These are phyloP conservation scores for Cassiopea xamachana DNA, from an alignment of 30 jellyfish, hydroid and myxozoan species.

Conservation along the genomic window DNA sequence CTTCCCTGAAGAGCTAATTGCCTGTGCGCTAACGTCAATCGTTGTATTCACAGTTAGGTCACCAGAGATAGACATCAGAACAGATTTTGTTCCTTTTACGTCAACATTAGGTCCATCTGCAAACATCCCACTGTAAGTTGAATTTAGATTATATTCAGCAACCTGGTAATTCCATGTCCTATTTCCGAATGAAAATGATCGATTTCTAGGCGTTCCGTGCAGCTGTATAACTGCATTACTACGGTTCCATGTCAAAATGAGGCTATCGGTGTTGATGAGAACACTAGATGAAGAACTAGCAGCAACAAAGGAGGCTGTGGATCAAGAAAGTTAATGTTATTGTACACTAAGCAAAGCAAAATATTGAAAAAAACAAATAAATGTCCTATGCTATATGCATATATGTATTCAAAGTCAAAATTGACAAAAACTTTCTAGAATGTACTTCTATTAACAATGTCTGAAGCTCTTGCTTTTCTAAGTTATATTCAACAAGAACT, in stretches of 20 bases:
- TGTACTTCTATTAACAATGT: too few species aligned
- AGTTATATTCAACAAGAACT: too few species aligned
- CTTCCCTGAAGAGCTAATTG: neutral
- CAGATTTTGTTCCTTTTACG: constrained; percentile 34
- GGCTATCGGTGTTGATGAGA: neutral
- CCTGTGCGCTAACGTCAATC: constrained; percentile 24
- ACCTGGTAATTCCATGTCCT: constrained; percentile 19
- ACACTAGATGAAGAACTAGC: neutral
- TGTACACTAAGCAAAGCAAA: neutral
- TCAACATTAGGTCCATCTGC: neutral
- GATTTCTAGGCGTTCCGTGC: neutral
- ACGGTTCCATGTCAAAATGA: neutral
- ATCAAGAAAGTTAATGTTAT: neutral
- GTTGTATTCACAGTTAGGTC: constrained; percentile 26
- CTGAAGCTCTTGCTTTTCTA: too few species aligned
- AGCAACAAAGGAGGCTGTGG: neutral
- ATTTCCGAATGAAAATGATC: constrained; percentile 16
- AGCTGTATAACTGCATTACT: neutral
- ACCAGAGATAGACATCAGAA: constrained; percentile 7
- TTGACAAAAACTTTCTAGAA: too few species aligned
- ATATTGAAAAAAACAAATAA: too few species aligned
- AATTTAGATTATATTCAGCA: neutral
- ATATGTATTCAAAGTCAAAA: too few species aligned
- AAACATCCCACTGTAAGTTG: neutral
- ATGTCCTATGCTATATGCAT: too few species aligned